Evolutionary conservation across 2,113 vertebrate species (phyloP), one percentile per base, ranked within the genome.

Genomic region (Sporophila hypoxantha): DNA sequence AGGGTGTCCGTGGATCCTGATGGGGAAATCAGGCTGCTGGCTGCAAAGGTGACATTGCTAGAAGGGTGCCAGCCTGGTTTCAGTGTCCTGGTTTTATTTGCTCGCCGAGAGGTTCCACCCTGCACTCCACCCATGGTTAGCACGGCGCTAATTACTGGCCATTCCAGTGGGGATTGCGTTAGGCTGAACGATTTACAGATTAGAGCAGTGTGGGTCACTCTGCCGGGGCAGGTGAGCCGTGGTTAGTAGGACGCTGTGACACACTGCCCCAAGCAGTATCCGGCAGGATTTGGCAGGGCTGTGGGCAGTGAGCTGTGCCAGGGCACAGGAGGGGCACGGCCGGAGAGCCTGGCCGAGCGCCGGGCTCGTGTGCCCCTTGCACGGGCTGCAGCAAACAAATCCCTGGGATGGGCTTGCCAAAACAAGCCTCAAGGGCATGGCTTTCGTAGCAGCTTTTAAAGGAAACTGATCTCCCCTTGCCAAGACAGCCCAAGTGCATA

Each of bases 71-170:
- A 77, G 57, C 49, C 65, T 75, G 91, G 93, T 94, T 94, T 94
- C 93, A 93, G 91, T 94, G 92, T 82, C 92, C 93, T 94, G 92
- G 73, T 92, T 93, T 90, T 87, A 66, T 94, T 91, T 74, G 47
- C 47, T 44, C 0, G 0, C 59, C 57, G 17, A 6, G n/a, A 19
- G 34, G 80, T 92, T 91, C 90, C 90, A 34, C 83, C 93, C 86
- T n/a, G 46, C 2, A 4, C 90, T 80, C 70, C 92, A 78, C 93
- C 92, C 76, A 17, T 11, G 74, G 79, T 70, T 82, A 67, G 67
- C 7, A 2, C 1, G 2, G 73, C 2, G 3, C 74, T 93, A 94
- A 94, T 94, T 76, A 90, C 25, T 5, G 10, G 34, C 50, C 17
- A 0, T 62, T 30, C 20, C 13, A 1, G 50, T 3, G 42, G 22